Conservation (phyloP, 2,113 vertebrate genomes). For the Petrocephalus zakoni region DNA sequence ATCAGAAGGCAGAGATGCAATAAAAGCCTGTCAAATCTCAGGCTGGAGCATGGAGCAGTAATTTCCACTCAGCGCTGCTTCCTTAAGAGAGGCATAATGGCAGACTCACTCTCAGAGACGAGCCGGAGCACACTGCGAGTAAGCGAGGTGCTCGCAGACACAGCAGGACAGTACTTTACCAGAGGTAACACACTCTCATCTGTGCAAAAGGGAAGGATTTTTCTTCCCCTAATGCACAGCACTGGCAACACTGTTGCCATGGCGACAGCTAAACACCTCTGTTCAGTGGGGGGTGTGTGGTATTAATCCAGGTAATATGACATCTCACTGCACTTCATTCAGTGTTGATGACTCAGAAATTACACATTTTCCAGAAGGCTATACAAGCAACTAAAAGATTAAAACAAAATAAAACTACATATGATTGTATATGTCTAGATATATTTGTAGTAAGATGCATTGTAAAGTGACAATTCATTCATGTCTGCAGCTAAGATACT, state of each 20-base stretch:
- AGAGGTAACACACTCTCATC: conserved; percentile 22
- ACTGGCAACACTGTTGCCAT: conserved; percentile 10
- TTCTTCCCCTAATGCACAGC: conserved; percentile 4
- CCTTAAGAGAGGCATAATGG: conserved; percentile 74
- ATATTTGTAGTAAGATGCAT: not conserved
- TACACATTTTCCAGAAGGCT: not conserved
- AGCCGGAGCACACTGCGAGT: conserved; percentile 20
- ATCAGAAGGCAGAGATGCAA: conserved; percentile 74
- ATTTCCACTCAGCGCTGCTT: conserved; percentile 72
- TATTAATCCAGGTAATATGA: not conserved
- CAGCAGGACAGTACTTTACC: conserved; percentile 16
- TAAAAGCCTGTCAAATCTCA: conserved; percentile 77
- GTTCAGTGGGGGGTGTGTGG: not conserved
- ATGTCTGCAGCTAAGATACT: not conserved
- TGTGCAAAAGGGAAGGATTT: not conserved
- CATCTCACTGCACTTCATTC: not conserved
- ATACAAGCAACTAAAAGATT: not conserved
- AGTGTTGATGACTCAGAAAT: not conserved
- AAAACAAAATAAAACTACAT: not conserved
- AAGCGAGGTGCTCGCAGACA: conserved; percentile 60
- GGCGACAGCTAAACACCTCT: conserved; percentile 1
- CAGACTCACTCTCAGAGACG: conserved; percentile 66
- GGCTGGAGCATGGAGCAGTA: conserved; percentile 67
- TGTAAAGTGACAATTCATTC: not conserved
- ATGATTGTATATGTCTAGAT: not conserved